These are phyloP conservation scores for Seira sanloemensis DNA, from an alignment of 2,888 invertebrate species.

Conservation along the genomic window DNA sequence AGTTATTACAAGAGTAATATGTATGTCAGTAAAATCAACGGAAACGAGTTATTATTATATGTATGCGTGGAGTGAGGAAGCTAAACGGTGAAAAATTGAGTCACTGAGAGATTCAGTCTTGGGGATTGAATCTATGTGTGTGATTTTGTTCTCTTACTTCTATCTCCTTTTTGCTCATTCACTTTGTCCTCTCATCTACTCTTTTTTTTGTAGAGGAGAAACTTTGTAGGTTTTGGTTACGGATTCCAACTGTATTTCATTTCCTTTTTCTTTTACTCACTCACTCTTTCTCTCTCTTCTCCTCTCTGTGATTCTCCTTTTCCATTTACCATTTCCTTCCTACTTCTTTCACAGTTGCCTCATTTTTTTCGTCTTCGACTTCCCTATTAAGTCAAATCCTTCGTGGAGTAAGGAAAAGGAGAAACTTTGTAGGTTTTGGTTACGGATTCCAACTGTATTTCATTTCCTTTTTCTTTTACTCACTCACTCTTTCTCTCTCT, in stretches of 20 bases:
- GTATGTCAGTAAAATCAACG: slow-evolving; percentile 39
- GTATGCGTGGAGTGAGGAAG: slow-evolving; percentile 38
- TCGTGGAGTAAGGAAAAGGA: slow-evolving; percentile 10
- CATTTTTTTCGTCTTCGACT: slow-evolving; percentile 20
- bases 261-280: slow-evolving; percentile 46
- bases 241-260: slow-evolving; percentile 62
- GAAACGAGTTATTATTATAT: slow-evolving; percentile 4
- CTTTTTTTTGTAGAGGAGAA: neutral
- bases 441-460: slow-evolving; percentile 60
- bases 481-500: neutral
- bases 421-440: slow-evolving; percentile 36
- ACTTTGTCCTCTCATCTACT: neutral
- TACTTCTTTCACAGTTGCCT: slow-evolving; percentile 11
- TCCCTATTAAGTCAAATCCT: neutral
- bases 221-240: slow-evolving; percentile 42
- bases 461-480: slow-evolving; percentile 55
- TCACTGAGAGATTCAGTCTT: slow-evolving; percentile 55
- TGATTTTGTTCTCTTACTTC: neutral
- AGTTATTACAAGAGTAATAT: slow-evolving; percentile 14
- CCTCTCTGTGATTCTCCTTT: slow-evolving; percentile 33
- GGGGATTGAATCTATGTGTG: slow-evolving; percentile 53
- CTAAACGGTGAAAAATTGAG: slow-evolving; percentile 64
- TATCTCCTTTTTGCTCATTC: slow-evolving; percentile 40
- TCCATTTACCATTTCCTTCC: slow-evolving; percentile 30
- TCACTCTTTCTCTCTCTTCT: slow-evolving; percentile 19